Conservation (phyloP, 2,888 invertebrate species). For the Macropis europaea region DNA sequence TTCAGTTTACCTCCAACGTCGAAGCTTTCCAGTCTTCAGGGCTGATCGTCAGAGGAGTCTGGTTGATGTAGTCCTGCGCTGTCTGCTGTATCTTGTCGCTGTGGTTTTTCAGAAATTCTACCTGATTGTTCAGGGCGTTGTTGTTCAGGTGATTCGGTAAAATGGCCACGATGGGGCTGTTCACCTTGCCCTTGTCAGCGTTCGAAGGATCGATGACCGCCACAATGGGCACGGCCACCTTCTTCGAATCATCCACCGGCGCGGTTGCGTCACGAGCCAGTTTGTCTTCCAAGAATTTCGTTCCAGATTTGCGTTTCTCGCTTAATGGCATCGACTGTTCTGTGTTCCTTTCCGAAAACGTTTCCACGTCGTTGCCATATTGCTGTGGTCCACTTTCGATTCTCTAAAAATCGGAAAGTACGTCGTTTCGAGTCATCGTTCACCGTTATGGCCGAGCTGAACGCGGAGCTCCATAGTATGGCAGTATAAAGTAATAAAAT, state of each 20-base stretch:
- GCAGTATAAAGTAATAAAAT: no score
- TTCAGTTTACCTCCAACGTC: constrained; percentile 39
- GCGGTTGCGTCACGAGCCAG: constrained; percentile 49
- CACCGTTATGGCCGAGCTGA: no score
- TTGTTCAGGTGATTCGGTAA: constrained; percentile 23
- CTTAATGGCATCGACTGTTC: neutral
- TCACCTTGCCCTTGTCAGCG: constrained; percentile 19
- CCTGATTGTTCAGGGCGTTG: constrained; percentile 1
- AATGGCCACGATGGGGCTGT: constrained; percentile 52
- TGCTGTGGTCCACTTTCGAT: neutral
- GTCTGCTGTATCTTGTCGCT: constrained; percentile 27
- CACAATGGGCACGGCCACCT: constrained; percentile 55
- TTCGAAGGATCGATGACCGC: constrained; percentile 56
- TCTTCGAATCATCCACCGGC: constrained; percentile 39
- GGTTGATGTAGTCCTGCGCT: constrained; percentile 38
- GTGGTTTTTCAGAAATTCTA: constrained; percentile 32
- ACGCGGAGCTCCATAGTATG: no score
- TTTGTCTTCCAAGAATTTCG: constrained; percentile 49
- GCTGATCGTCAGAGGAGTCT: constrained; percentile 14
- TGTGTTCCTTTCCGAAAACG: neutral
- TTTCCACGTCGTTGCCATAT: neutral
- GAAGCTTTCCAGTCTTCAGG: constrained; percentile 18
- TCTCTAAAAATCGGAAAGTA: constrained; percentile 10
- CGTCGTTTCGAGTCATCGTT: neutral
- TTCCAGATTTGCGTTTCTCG: constrained; percentile 21